Evolutionary conservation across 92 coral and sea anemone species (phyloP).

Genomic region (Siderastrea siderea): DNA sequence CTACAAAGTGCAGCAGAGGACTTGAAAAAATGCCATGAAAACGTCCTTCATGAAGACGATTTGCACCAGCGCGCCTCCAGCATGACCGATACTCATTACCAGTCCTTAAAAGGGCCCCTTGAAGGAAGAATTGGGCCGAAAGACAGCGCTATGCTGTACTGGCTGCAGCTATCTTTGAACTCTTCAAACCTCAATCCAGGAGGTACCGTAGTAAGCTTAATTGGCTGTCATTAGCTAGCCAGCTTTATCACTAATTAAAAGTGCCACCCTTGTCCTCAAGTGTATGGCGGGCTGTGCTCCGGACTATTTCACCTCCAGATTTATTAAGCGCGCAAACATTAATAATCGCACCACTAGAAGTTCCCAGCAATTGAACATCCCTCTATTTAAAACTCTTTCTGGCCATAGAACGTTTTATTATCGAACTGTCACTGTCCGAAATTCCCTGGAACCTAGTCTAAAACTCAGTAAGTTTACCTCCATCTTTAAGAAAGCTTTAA

Average conservation of each 20-base stretch:
- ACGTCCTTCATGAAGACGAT: slow-evolving; percentile 78
- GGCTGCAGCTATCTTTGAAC: slow-evolving; percentile 75
- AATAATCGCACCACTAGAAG: no score
- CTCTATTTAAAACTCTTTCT: no score
- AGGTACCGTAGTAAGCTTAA: background rate
- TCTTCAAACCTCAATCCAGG: slow-evolving; percentile 35
- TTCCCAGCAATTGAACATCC: no score
- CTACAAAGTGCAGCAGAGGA: slow-evolving; percentile 83
- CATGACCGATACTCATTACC: slow-evolving; percentile 59
- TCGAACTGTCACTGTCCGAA: no score
- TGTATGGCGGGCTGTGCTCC: no score
- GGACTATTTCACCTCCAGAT: no score
- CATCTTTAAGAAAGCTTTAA: no score
- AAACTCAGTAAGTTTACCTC: no score
- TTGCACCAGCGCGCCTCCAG: slow-evolving; percentile 47
- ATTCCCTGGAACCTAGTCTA: no score
- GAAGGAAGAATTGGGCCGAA: slow-evolving; percentile 22
- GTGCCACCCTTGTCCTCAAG: background rate
- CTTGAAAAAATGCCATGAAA: slow-evolving; percentile 86
- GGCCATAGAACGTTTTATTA: no score
- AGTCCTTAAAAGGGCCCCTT: slow-evolving; percentile 49
- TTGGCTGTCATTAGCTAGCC: no score
- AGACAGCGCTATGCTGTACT: slow-evolving; percentile 74
- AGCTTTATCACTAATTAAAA: background rate
- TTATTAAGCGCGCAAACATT: no score